A percentile compares a stretch with the other conserved stretches of the same genome.
These are phyloP conservation scores for Notamacropus eugenii DNA, from an alignment of 2,797 vertebrate species.

Conservation along the genomic window DNA sequence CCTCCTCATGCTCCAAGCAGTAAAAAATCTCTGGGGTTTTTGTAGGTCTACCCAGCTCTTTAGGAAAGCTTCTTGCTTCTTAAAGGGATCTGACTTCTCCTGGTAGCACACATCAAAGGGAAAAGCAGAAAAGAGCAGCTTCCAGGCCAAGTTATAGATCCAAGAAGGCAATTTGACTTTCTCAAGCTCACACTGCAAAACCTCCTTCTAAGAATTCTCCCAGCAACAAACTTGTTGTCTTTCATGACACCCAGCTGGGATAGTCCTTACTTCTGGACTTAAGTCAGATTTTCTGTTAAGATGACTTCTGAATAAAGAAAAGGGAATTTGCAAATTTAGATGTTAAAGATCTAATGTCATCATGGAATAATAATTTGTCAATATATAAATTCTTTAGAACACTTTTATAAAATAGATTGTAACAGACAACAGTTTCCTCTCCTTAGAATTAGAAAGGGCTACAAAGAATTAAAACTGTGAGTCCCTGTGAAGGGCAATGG, in stretches of 20 bases:
- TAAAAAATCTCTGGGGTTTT: neutral
- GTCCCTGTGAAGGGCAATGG: neutral
- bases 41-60: neutral
- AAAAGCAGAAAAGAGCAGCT: neutral
- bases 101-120: neutral
- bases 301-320: neutral
- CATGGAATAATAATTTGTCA: too few relatives aligned
- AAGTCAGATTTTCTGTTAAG: conserved; percentile 25
- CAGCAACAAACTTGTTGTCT: neutral
- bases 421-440: neutral
- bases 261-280: neutral
- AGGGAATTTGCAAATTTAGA: neutral
- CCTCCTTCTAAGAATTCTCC: neutral
- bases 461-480: neutral
- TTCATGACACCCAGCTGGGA: neutral
- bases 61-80: neutral
- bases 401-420: neutral
- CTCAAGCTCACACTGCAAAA: neutral
- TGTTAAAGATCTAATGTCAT: neutral
- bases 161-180: neutral
- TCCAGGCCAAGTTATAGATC: neutral
- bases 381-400: neutral
- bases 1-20: neutral
- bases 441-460: neutral
- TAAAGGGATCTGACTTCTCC: neutral